phyloP scores from a whole-genome alignment of 2,797 vertebrate species.

The Heliangelus exortis region DNA sequence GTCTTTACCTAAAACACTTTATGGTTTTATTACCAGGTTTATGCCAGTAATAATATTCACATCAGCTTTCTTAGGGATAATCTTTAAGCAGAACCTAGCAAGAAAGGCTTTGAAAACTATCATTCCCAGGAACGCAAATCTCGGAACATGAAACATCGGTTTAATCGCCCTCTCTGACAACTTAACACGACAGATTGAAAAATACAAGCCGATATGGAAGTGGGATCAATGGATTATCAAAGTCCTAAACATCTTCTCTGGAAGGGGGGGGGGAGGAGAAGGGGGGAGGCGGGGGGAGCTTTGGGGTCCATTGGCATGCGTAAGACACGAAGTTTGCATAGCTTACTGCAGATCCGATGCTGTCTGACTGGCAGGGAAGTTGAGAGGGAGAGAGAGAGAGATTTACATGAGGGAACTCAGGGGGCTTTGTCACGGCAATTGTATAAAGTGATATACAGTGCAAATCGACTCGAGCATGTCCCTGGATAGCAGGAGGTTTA shows the following conservation, averaged over 20 bases:
- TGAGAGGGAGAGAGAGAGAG: constrained; percentile 75
- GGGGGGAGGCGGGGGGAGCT: background rate
- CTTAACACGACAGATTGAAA: constrained; percentile 81
- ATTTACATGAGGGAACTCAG: constrained; percentile 84
- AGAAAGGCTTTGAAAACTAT: constrained; percentile 81
- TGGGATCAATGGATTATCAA: constrained; percentile 87
- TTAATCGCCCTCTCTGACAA: constrained; percentile 83
- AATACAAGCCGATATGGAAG: constrained; percentile 80
- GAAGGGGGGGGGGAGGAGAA: background rate
- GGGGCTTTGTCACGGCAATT: constrained; percentile 87
- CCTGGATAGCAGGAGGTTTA: constrained; percentile 83
- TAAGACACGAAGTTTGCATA: constrained; percentile 73
- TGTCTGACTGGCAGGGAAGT: constrained; percentile 77
- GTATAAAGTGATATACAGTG: constrained; percentile 86
- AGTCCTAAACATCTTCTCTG: constrained; percentile 81
- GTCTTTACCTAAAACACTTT: constrained; percentile 80
- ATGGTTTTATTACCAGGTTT: constrained; percentile 79
- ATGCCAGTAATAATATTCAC: constrained; percentile 77
- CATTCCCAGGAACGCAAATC: constrained; percentile 79
- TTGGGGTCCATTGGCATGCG: constrained; percentile 66
- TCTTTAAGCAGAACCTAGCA: constrained; percentile 77
- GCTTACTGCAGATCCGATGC: constrained; percentile 73
- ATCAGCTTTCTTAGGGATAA: constrained; percentile 81
- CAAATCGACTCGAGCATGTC: constrained; percentile 83
- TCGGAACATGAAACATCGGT: constrained; percentile 78